phyloP scores from a whole-genome alignment of 2,888 invertebrate genomes.

The Melipona beecheii region DNA sequence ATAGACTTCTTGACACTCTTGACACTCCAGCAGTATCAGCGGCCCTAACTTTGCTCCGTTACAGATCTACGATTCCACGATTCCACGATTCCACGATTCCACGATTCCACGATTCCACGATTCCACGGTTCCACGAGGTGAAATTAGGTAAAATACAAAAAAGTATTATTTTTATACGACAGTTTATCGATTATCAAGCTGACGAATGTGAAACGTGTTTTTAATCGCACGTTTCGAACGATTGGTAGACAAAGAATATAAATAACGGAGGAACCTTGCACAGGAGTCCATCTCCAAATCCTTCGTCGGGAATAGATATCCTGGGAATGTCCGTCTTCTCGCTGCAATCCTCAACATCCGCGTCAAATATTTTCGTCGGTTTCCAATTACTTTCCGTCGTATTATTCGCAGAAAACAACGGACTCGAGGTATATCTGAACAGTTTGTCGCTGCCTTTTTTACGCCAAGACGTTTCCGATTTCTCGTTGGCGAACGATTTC shows the following conservation, averaged over 20 bases:
- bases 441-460: not conserved
- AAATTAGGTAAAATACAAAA: not conserved
- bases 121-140: slow-evolving; percentile 55
- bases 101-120: no score
- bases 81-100: no score
- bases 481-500: not conserved
- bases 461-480: not conserved
- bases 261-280: slow-evolving; percentile 70
- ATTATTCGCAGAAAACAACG: slow-evolving; percentile 18
- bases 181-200: no score
- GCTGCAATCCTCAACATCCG: slow-evolving; percentile 49
- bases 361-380: slow-evolving; percentile 18
- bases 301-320: slow-evolving; percentile 79
- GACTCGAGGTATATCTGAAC: slow-evolving; percentile 2
- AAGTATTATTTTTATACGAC: no score
- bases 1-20: slow-evolving; percentile 77
- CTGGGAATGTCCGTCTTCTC: slow-evolving; percentile 74
- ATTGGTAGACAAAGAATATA: not conserved
- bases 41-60: slow-evolving; percentile 76
- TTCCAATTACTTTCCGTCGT: slow-evolving; percentile 27
- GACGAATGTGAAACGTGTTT: no score
- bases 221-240: no score
- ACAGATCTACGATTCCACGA: slow-evolving; percentile 70
- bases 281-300: slow-evolving; percentile 64
- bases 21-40: slow-evolving; percentile 77